phyloP scores from a whole-genome alignment of 2,113 vertebrate genomes.

The Aviceda subcristata region DNA sequence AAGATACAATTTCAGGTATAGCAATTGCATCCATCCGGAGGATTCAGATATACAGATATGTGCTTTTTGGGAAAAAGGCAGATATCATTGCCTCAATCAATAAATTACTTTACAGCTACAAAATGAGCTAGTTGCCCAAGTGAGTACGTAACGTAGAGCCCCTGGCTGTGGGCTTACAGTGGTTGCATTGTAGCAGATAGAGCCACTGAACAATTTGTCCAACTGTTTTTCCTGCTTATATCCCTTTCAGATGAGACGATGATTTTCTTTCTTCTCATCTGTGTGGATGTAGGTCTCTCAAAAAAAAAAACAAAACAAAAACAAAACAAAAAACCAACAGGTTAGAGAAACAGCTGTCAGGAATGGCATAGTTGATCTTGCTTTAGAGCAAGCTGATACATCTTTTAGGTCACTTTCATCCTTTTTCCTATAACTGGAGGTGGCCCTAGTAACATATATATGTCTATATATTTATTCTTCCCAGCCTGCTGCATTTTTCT shows the following conservation, averaged over 20 bases:
- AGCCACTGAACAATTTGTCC: not conserved
- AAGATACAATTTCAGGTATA: not conserved
- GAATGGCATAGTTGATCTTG: not conserved
- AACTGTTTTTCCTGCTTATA: not conserved
- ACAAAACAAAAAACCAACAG: too few relatives aligned
- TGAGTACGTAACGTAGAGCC: not conserved
- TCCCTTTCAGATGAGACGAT: not conserved
- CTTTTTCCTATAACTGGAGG: not conserved
- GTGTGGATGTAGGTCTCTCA: not conserved
- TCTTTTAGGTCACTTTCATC: not conserved
- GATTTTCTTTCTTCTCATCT: not conserved
- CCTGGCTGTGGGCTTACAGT: not conserved
- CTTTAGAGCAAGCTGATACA: not conserved
- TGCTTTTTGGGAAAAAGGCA: not conserved
- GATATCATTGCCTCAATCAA: rapidly evolving
- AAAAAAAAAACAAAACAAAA: too few relatives aligned
- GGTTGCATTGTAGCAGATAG: not conserved
- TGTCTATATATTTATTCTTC: not conserved
- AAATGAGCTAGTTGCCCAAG: not conserved
- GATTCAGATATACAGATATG: not conserved
- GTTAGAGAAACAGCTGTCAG: not conserved
- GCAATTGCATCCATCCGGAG: not conserved
- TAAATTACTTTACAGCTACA: not conserved
- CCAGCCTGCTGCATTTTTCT: not conserved
- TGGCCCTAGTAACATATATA: not conserved